Percentiles rank a stretch among this genome's conserved stretches.
Conservation (phyloP, 23 tunicate species). For the Pegea sp. region DNA sequence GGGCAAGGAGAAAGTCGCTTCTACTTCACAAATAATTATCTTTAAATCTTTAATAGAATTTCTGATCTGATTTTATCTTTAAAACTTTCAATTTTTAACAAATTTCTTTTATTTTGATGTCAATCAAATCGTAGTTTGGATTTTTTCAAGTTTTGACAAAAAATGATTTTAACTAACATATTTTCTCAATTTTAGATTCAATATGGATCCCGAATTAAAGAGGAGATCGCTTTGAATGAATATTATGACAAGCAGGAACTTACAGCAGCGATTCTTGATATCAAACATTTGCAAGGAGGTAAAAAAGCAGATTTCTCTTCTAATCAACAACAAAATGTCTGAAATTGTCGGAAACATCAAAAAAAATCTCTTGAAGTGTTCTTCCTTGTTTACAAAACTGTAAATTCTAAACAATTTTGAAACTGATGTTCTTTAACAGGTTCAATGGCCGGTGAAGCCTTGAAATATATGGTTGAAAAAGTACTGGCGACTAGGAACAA, state of each 20-base stretch:
- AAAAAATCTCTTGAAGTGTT: background rate
- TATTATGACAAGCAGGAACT: slow-evolving; percentile 17
- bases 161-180: too few relatives aligned
- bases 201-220: slow-evolving; percentile 32
- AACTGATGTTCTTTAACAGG: slow-evolving; percentile 9
- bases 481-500: slow-evolving; percentile 23
- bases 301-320: too few relatives aligned
- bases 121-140: too few relatives aligned
- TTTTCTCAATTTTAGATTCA: slow-evolving; percentile 47
- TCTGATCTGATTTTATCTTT: too few relatives aligned
- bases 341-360: too few relatives aligned
- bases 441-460: slow-evolving; percentile 77
- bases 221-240: slow-evolving; percentile 35
- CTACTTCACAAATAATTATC: too few relatives aligned
- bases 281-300: slow-evolving; percentile 59
- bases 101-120: too few relatives aligned
- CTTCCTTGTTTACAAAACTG: background rate
- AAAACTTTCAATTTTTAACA: too few relatives aligned
- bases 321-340: too few relatives aligned
- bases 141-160: too few relatives aligned
- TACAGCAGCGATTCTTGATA: slow-evolving; percentile 24
- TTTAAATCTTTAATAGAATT: too few relatives aligned
- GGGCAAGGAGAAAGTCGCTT: too few relatives aligned
- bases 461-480: slow-evolving; percentile 21
- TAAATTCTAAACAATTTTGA: background rate